Conservation (phyloP, 2,888 invertebrate species). For the Julus scandinavius region DNA sequence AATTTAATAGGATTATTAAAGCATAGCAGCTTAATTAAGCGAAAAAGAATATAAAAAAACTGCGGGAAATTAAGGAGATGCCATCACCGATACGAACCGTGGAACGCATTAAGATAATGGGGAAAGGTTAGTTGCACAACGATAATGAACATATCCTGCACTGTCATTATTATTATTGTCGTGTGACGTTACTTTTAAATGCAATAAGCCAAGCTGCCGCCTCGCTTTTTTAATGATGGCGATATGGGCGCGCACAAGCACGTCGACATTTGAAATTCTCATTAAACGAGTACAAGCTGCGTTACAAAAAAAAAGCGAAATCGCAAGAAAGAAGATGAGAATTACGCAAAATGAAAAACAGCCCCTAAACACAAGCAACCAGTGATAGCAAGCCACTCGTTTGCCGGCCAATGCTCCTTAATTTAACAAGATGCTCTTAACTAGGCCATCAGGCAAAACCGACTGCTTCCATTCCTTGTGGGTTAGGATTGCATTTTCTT, state of each 20-base stretch:
- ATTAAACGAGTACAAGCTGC: conserved; percentile 28
- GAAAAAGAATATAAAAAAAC: neutral
- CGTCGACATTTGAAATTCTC: neutral
- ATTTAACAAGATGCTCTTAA: neutral
- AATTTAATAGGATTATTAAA: conserved; percentile 37
- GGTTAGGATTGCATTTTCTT: neutral
- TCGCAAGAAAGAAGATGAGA: neutral
- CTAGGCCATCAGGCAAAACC: neutral
- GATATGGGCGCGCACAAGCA: neutral
- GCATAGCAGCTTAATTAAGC: conserved; percentile 22
- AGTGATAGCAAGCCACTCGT: neutral
- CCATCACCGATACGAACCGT: neutral
- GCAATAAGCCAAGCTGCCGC: conserved; percentile 17
- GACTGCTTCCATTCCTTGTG: neutral
- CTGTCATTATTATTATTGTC: conserved; percentile 40
- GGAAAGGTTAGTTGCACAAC: conserved; percentile 8
- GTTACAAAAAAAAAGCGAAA: neutral
- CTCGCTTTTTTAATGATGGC: conserved; percentile 7
- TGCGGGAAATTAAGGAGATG: conserved; percentile 25
- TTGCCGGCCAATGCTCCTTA: neutral
- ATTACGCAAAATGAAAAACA: neutral
- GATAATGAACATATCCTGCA: conserved; percentile 23
- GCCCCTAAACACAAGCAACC: neutral
- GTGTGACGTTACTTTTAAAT: conserved; percentile 30
- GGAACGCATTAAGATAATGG: conserved; percentile 14